Evolutionary conservation across 2,113 vertebrate species (phyloP).

Genomic region (Dermatemys mawii): DNA sequence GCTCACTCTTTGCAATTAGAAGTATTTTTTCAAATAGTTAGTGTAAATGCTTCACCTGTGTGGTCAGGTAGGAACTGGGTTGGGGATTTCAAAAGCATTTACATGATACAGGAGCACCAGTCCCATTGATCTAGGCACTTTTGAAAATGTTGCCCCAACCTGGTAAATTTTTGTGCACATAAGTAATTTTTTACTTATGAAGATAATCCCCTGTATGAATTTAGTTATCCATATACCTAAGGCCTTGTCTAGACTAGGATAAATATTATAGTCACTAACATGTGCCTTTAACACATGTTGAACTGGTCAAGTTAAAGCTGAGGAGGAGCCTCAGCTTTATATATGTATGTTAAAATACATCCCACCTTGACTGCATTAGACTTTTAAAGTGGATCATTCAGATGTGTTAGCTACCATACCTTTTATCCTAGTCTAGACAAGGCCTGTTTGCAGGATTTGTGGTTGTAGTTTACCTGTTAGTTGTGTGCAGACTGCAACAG

Average conservation of each 20-base stretch:
- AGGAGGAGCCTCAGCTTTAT: rapidly evolving
- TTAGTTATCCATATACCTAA: background rate
- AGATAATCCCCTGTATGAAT: rapidly evolving
- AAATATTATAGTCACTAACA: background rate
- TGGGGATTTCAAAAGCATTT: background rate
- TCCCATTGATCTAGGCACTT: background rate
- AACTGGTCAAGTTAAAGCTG: background rate
- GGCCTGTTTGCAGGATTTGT: background rate
- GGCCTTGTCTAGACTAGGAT: background rate
- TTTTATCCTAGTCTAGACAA: background rate
- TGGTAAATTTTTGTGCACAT: background rate
- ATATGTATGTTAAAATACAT: background rate
- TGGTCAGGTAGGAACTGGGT: background rate
- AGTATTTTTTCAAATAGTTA: background rate
- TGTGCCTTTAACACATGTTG: rapidly evolving
- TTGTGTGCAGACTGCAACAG: background rate
- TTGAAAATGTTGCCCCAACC: background rate
- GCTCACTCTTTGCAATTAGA: background rate
- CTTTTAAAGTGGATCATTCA: background rate
- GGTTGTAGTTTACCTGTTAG: background rate
- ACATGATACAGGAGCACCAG: background rate
- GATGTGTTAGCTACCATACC: background rate
- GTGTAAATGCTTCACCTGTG: background rate
- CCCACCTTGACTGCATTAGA: background rate
- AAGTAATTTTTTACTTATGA: rapidly evolving